These are phyloP conservation scores for Tachycineta bicolor DNA, from an alignment of 2,113 vertebrate species.

Conservation along the genomic window DNA sequence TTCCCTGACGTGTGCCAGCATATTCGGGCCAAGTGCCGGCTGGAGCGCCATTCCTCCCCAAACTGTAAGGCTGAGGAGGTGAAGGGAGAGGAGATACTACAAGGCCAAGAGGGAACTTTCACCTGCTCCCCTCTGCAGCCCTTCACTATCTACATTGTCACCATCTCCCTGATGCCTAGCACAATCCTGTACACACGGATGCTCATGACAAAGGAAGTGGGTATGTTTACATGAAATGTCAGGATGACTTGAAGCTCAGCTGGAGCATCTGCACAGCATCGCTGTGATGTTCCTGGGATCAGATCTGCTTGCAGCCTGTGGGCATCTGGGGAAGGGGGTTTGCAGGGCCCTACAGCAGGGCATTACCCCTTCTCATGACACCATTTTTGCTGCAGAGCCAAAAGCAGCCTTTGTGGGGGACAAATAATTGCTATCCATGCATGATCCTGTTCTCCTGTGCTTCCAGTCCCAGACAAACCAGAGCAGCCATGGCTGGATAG, in stretches of 20 bases:
- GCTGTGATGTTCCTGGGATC: neutral
- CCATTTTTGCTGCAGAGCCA: accelerated
- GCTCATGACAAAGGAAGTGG: neutral
- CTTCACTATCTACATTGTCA: slow-evolving; percentile 11
- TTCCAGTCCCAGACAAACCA: neutral
- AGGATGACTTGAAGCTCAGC: neutral
- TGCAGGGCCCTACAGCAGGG: neutral
- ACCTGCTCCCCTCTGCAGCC: neutral
- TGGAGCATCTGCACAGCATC: neutral
- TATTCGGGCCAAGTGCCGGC: neutral
- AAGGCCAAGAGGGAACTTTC: neutral
- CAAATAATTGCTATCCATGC: neutral
- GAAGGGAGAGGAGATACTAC: neutral
- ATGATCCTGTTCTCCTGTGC: neutral
- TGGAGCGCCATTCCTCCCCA: neutral
- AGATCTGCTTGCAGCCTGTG: neutral
- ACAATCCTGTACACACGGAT: neutral
- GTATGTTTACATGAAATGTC: neutral
- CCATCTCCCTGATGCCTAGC: neutral
- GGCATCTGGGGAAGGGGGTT: neutral
- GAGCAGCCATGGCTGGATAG: neutral
- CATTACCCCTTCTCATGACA: neutral
- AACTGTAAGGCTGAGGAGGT: neutral
- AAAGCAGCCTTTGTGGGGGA: neutral
- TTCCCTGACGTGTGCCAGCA: neutral